Evolutionary conservation across 2,888 invertebrate species (phyloP).

Genomic region (Dicycla oo): DNA sequence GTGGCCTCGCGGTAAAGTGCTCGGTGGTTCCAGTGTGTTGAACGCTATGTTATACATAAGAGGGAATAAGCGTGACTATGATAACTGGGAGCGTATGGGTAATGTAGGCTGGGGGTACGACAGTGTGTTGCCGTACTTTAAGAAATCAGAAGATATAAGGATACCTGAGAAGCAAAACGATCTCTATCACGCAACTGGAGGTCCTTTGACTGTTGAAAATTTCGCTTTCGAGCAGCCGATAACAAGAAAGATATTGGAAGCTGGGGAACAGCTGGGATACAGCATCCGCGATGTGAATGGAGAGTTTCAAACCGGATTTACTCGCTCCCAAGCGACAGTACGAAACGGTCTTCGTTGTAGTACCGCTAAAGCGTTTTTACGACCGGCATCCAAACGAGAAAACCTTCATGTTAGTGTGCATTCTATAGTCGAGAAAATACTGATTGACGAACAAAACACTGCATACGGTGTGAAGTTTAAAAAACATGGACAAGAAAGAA

Average conservation of each 20-base stretch:
- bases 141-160: constrained; percentile 94
- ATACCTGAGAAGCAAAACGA: constrained; percentile 91
- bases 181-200: constrained; percentile 93
- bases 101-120: constrained; percentile 95
- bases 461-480: constrained; percentile 93
- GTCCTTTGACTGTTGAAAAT: constrained; percentile 93
- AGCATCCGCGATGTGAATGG: constrained; percentile 94
- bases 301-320: constrained; percentile 94
- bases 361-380: constrained; percentile 95
- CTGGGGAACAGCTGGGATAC: constrained; percentile 93
- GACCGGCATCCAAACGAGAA: constrained; percentile 91
- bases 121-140: constrained; percentile 94
- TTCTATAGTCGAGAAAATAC: constrained; percentile 92
- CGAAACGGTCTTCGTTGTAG: constrained; percentile 95
- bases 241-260: constrained; percentile 92
- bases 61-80: constrained; percentile 96
- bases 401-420: constrained; percentile 94
- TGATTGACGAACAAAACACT: constrained; percentile 91
- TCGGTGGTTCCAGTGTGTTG: constrained; percentile 95
- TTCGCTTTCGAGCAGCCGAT: constrained; percentile 93
- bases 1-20: constrained; percentile 95
- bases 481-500: constrained; percentile 88
- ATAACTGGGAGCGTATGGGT: constrained; percentile 95
- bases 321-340: constrained; percentile 94
- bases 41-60: constrained; percentile 97